These are phyloP conservation scores for Anguilla marmorata DNA, from an alignment of 2,797 vertebrate genomes.

Conservation along the genomic window DNA sequence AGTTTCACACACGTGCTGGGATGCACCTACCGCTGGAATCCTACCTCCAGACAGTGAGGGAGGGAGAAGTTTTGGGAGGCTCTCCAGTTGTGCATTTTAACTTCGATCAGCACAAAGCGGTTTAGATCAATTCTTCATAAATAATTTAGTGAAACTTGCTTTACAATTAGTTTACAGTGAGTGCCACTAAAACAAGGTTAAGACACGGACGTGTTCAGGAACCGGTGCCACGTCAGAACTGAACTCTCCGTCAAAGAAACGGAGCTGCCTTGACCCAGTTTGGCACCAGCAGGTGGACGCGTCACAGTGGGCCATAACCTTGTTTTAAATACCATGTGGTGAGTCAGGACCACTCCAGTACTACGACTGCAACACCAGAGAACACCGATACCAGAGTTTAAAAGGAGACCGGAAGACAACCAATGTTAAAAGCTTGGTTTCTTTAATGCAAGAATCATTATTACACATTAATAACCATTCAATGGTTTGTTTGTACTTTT, in stretches of 20 bases:
- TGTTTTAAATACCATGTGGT: too few species aligned
- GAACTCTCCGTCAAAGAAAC: not conserved
- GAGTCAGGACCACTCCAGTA: not conserved
- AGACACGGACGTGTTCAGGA: not conserved
- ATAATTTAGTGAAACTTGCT: not conserved
- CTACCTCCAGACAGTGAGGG: too few species aligned
- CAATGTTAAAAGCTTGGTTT: constrained; percentile 40
- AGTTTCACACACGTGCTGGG: too few species aligned
- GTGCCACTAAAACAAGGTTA: not conserved
- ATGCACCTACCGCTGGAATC: too few species aligned
- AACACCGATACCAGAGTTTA: constrained; percentile 7
- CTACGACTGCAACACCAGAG: not conserved
- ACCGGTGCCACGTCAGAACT: not conserved
- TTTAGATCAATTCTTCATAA: not conserved
- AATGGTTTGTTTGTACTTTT: constrained; percentile 48
- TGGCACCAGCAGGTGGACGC: not conserved
- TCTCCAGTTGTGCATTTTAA: not conserved
- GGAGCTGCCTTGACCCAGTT: not conserved
- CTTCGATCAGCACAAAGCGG: not conserved
- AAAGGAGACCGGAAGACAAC: constrained; percentile 35
- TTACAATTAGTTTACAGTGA: not conserved
- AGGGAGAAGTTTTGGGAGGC: too few species aligned
- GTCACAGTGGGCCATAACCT: not conserved
- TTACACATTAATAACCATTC: constrained; percentile 63
- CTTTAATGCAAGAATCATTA: constrained; percentile 58